A percentile compares a stretch with the other conserved stretches of the same genome.
Conservation (phyloP, 2,888 invertebrate species). For the Andrena bucephala region DNA sequence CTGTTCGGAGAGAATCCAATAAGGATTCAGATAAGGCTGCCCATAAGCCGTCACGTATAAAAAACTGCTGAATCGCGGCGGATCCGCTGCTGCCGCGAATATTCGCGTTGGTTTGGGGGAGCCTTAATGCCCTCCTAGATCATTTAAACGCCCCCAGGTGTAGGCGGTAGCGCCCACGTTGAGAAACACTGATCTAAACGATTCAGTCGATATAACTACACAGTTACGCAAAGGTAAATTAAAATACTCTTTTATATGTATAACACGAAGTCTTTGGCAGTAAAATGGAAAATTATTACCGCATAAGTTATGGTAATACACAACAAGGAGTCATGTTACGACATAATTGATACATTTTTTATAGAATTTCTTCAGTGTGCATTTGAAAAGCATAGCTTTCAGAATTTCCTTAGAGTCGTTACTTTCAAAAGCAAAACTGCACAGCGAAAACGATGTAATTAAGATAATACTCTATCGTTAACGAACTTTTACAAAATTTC, state of each 20-base stretch:
- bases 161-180: no score
- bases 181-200: background rate
- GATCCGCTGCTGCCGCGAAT: no score
- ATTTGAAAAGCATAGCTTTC: no score
- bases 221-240: slow-evolving; percentile 34
- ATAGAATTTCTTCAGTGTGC: background rate
- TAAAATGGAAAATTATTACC: background rate
- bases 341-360: background rate
- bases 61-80: no score
- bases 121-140: no score
- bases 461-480: slow-evolving; percentile 20
- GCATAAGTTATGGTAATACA: background rate
- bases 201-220: slow-evolving; percentile 29
- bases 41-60: no score
- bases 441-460: slow-evolving; percentile 1
- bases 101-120: no score
- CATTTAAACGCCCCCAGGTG: no score
- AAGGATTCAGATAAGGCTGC: no score
- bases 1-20: no score
- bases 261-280: slow-evolving; percentile 13
- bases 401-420: background rate
- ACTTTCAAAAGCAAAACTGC: background rate
- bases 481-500: slow-evolving; percentile 16
- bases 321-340: background rate
- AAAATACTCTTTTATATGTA: slow-evolving; percentile 24